phyloP scores from a whole-genome alignment of 2,113 vertebrate genomes.

The Phasianus colchicus region DNA sequence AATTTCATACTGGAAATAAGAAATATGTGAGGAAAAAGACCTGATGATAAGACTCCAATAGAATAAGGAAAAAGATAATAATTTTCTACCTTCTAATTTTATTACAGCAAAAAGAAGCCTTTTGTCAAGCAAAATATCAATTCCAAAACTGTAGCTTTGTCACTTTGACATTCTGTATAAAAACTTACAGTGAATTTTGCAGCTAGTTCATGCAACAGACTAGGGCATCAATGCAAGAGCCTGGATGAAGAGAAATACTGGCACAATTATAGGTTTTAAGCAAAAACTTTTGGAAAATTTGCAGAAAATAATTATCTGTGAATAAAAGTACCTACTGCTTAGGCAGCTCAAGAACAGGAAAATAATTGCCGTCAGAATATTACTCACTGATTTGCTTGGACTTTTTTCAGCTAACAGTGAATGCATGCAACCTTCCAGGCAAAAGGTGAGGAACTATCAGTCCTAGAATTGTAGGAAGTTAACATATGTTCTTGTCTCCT shows the following conservation, averaged over 20 bases:
- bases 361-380: background rate
- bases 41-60: background rate
- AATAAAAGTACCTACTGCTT: background rate
- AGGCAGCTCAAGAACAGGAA: conserved; percentile 16
- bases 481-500: background rate
- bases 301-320: background rate
- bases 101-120: conserved; percentile 5
- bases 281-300: conserved; percentile 19
- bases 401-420: background rate
- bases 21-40: background rate
- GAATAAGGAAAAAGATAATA: background rate
- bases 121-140: conserved; percentile 38
- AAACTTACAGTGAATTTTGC: background rate
- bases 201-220: background rate
- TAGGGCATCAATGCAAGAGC: background rate
- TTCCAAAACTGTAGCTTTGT: background rate
- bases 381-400: background rate
- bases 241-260: background rate
- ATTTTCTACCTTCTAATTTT: conserved; percentile 30
- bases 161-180: background rate
- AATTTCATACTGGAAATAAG: background rate
- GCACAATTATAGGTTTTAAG: background rate
- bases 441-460: background rate
- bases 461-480: background rate
- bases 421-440: background rate